Conservation (phyloP, 1,140 invertebrate genomes). For the Ostrea edulis region DNA sequence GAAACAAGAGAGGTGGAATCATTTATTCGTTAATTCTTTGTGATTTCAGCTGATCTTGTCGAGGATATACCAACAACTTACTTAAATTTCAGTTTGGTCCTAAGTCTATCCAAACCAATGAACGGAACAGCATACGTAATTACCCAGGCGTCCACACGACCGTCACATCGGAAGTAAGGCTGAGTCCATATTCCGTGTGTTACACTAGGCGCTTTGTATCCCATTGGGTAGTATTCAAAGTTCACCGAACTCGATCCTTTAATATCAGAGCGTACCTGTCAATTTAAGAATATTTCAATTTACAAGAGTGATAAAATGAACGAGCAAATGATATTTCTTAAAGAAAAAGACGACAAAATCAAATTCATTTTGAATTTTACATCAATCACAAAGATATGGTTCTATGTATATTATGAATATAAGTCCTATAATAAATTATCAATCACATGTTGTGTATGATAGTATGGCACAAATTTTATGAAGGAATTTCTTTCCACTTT, state of each 20-base stretch:
- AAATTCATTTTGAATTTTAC: too few relatives aligned
- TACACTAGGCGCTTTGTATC: conserved; percentile 82
- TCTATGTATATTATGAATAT: not conserved
- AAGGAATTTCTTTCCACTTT: too few relatives aligned
- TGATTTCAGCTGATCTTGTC: too few relatives aligned
- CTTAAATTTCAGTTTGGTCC: conserved; percentile 39
- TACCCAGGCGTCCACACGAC: conserved; percentile 93
- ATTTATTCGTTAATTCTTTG: too few relatives aligned
- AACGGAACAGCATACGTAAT: conserved; percentile 96
- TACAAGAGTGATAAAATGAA: too few relatives aligned
- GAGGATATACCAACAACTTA: not conserved
- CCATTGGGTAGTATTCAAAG: conserved; percentile 87
- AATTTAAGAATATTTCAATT: not conserved
- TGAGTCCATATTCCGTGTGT: conserved; percentile 92
- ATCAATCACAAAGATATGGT: too few relatives aligned
- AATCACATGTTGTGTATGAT: not conserved
- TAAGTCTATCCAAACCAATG: conserved; percentile 91
- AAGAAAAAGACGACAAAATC: not conserved
- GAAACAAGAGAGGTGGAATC: too few relatives aligned
- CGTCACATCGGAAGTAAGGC: conserved; percentile 96
- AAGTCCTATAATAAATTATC: not conserved
- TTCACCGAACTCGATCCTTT: conserved; percentile 65
- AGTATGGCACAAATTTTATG: not conserved
- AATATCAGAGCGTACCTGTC: conserved; percentile 86
- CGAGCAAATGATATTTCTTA: too few relatives aligned